Conservation (phyloP, 2,888 invertebrate genomes). For the Bellardia bayeri region DNA sequence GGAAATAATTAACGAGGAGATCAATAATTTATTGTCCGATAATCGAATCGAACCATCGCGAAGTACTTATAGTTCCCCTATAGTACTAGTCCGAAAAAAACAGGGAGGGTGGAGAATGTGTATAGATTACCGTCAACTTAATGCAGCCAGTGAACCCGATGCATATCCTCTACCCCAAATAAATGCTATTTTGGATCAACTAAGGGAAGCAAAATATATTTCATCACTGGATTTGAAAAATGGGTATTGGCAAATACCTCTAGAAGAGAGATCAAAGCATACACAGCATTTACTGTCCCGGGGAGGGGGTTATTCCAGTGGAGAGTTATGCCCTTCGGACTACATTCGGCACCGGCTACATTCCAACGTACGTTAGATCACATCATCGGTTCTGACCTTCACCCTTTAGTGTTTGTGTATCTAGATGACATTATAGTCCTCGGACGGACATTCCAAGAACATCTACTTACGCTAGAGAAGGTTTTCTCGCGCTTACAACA, state of each 20-base stretch:
- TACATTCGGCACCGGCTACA: background rate
- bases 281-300: too few species aligned
- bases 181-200: background rate
- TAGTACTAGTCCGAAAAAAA: slow-evolving; percentile 6
- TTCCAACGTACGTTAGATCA: background rate
- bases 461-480: background rate
- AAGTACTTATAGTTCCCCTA: slow-evolving; percentile 24
- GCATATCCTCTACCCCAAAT: background rate
- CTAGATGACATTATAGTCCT: background rate
- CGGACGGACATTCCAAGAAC: background rate
- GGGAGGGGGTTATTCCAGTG: too few species aligned
- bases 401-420: background rate
- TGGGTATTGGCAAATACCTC: slow-evolving; percentile 1
- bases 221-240: slow-evolving; percentile 4
- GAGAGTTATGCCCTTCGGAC: too few species aligned
- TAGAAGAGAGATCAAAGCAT: too few species aligned
- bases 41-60: background rate
- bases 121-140: background rate
- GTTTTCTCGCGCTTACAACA: background rate
- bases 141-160: background rate
- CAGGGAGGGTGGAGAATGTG: slow-evolving; percentile 1
- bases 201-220: slow-evolving; percentile 12
- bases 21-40: background rate
- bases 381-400: background rate
- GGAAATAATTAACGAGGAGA: slow-evolving; percentile 3